These are phyloP conservation scores for Ophthalmolycus amberensis DNA, from an alignment of 2,113 vertebrate genomes.

Conservation along the genomic window DNA sequence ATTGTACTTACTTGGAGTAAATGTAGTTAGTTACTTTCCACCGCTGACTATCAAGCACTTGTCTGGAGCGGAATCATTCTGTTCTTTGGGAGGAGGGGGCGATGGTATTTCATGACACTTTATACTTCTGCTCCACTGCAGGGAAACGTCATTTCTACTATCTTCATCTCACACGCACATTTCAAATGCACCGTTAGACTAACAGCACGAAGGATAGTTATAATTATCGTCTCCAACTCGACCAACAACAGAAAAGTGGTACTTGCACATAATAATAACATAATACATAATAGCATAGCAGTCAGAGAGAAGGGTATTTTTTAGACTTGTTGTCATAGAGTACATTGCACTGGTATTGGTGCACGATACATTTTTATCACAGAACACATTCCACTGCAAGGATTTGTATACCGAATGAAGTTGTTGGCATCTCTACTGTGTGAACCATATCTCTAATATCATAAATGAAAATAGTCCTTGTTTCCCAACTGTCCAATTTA, in stretches of 20 bases:
- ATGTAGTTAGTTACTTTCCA: not conserved
- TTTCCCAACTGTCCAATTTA: not conserved
- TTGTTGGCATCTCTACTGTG: no score
- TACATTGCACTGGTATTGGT: no score
- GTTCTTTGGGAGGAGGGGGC: no score
- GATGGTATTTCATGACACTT: not conserved
- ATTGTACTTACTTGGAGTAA: not conserved
- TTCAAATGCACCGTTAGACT: not conserved
- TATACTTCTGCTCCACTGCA: not conserved
- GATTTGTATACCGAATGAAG: no score
- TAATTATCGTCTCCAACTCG: not conserved
- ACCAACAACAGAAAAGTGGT: not conserved
- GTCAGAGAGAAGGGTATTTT: not conserved
- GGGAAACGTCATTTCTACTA: not conserved
- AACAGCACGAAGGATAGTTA: not conserved
- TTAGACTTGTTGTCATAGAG: no score
- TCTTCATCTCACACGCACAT: not conserved
- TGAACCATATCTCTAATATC: not conserved
- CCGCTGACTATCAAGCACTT: not conserved
- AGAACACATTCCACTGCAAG: no score
- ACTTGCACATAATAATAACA: not conserved
- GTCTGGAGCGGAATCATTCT: not conserved
- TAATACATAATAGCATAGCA: not conserved
- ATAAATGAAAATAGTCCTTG: not conserved
- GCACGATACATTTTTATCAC: no score